Evolutionary conservation across 2,888 invertebrate genomes (phyloP).

Genomic region (Sturmia bella): DNA sequence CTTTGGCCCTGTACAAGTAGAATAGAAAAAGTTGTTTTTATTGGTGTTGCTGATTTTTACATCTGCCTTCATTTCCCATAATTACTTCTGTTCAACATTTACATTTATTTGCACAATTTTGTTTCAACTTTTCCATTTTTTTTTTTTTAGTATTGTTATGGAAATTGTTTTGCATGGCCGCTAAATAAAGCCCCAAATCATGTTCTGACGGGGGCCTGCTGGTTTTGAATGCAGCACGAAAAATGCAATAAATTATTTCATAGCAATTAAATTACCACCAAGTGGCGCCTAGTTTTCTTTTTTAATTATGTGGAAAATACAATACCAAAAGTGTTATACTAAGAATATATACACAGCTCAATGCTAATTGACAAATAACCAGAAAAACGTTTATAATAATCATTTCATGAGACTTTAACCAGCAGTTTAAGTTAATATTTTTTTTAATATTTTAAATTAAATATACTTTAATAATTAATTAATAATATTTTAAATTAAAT

Average conservation of each 20-base stretch:
- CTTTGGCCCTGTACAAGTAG: too few relatives aligned
- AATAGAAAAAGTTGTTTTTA: too few relatives aligned
- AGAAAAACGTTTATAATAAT: not conserved
- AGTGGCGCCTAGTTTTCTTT: constrained; percentile 60
- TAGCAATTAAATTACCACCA: constrained; percentile 50
- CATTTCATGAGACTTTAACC: too few relatives aligned
- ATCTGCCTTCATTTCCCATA: not conserved
- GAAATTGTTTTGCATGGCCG: constrained; percentile 38
- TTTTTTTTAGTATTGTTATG: constrained; percentile 31
- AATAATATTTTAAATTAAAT: too few relatives aligned
- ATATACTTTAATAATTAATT: too few relatives aligned
- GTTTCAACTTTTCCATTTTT: not conserved
- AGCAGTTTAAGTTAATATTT: too few relatives aligned
- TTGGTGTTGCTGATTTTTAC: not conserved
- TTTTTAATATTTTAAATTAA: too few relatives aligned
- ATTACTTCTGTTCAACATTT: constrained; percentile 8
- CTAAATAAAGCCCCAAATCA: constrained; percentile 35
- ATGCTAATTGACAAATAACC: not conserved
- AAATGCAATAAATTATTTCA: constrained; percentile 49
- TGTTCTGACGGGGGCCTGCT: constrained; percentile 59
- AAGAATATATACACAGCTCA: not conserved
- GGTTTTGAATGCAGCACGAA: constrained; percentile 46
- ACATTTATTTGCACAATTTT: constrained; percentile 42
- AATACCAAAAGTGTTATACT: constrained; percentile 14
- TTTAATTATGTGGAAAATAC: constrained; percentile 41